Evolutionary conservation across 2,113 vertebrate genomes (phyloP).

Genomic region (Podarcis raffonei): DNA sequence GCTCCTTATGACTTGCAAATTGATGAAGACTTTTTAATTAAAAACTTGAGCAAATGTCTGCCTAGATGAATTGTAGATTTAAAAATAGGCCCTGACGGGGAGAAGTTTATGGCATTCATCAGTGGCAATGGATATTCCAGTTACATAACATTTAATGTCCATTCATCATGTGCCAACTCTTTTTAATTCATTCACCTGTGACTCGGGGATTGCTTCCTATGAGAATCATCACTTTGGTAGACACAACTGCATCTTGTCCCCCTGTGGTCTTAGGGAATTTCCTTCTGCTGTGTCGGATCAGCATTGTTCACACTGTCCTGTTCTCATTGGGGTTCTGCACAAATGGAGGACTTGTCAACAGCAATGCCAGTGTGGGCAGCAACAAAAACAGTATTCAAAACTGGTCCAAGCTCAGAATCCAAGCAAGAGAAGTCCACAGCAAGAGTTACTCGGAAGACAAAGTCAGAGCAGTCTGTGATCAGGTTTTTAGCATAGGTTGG

Average conservation of each 20-base stretch:
- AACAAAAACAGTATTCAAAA: too few relatives aligned
- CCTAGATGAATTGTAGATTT: constrained; percentile 52
- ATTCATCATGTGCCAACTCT: constrained; percentile 17
- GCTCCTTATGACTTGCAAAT: constrained; percentile 3
- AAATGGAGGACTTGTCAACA: too few relatives aligned
- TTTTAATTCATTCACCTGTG: constrained; percentile 23
- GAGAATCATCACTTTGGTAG: constrained; percentile 25
- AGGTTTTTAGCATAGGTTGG: too few relatives aligned
- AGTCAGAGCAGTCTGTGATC: too few relatives aligned
- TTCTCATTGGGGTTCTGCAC: too few relatives aligned
- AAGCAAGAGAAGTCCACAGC: too few relatives aligned
- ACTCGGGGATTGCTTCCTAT: neutral
- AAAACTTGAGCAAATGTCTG: constrained; percentile 26
- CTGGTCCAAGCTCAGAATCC: too few relatives aligned
- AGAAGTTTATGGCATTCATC: constrained; percentile 16
- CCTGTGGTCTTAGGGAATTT: neutral
- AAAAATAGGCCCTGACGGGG: constrained; percentile 51
- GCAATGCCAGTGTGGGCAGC: too few relatives aligned
- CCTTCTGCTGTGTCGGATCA: neutral
- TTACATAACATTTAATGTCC: neutral
- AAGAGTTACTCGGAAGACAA: too few relatives aligned
- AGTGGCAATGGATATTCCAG: constrained; percentile 32
- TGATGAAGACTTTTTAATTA: constrained; percentile 33
- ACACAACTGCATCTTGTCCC: neutral
- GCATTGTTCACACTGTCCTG: neutral